Conservation (phyloP, 2,888 invertebrate species). For the Campoplex capitator region DNA sequence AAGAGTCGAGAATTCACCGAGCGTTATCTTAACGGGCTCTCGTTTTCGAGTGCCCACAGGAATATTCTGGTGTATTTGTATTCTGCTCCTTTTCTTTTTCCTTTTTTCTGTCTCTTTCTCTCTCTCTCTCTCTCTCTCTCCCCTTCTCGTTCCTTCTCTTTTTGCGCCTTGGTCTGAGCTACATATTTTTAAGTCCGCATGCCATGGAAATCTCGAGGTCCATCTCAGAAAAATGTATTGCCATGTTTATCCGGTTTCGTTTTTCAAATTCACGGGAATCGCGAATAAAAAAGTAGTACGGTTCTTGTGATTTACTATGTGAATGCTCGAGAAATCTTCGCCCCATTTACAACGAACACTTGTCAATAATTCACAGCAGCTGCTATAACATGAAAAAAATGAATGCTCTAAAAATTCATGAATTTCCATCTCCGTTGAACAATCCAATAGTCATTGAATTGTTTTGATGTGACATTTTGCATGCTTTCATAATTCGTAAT, state of each 20-base stretch:
- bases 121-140: neutral
- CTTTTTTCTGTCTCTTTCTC: neutral
- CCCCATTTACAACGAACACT: neutral
- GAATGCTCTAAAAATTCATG: neutral
- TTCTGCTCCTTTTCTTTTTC: conserved; percentile 9
- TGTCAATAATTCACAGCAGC: neutral
- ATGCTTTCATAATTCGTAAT: neutral
- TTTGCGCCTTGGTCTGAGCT: conserved; percentile 52
- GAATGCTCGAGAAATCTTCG: neutral
- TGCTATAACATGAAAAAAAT: neutral
- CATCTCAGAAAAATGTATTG: conserved; percentile 25
- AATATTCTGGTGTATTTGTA: conserved; percentile 60
- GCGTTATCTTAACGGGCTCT: conserved; percentile 67
- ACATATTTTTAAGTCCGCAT: conserved; percentile 55
- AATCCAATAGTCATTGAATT: neutral
- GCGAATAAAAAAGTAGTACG: neutral
- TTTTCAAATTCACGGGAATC: conserved; percentile 14
- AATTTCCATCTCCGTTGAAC: neutral
- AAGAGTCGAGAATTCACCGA: conserved; percentile 49
- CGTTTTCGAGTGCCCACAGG: conserved; percentile 63
- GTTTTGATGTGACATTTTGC: neutral
- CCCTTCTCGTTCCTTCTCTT: conserved; percentile 23
- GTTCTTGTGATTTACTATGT: neutral
- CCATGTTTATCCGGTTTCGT: conserved; percentile 11
- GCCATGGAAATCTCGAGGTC: conserved; percentile 30